Percentiles rank a stretch among this genome's conserved stretches.
Conservation (phyloP, 2,113 vertebrate species). For the Chaenocephalus aceratus region DNA sequence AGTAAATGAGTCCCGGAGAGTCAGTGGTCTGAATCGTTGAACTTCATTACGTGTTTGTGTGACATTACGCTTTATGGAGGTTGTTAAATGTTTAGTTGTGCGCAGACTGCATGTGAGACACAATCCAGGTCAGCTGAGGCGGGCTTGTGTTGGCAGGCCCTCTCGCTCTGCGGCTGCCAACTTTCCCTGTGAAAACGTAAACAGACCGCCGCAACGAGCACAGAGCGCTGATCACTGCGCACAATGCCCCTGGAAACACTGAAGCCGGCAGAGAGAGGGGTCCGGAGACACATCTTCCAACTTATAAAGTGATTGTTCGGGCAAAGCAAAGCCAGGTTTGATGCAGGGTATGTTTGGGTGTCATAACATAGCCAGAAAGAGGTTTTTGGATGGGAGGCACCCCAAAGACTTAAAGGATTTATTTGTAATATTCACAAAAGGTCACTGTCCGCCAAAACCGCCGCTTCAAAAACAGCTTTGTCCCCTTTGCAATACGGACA, state of each 20-base stretch:
- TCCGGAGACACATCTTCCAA: conserved; percentile 51
- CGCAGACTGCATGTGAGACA: conserved; percentile 48
- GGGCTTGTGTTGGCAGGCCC: conserved; percentile 66
- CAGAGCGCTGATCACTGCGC: conserved; percentile 57
- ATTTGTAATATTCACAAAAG: too few relatives aligned
- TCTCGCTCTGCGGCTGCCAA: conserved; percentile 59
- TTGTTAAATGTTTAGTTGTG: conserved; percentile 64
- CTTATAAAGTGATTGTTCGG: conserved; percentile 54
- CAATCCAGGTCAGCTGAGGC: conserved; percentile 70
- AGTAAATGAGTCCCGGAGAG: conserved; percentile 41
- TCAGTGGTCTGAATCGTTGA: conserved; percentile 52
- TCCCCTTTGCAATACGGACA: too few relatives aligned
- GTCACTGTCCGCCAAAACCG: too few relatives aligned
- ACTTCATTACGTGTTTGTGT: conserved; percentile 37
- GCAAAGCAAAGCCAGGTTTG: conserved; percentile 20
- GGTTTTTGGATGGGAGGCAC: conserved; percentile 20
- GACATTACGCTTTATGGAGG: conserved; percentile 63
- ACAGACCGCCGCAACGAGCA: conserved; percentile 67
- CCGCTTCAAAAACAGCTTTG: too few relatives aligned
- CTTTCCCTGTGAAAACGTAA: conserved; percentile 71
- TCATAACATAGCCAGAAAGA: conserved; percentile 8
- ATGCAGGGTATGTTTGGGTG: conserved; percentile 52
- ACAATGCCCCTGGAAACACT: conserved; percentile 68
- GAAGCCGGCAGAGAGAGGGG: conserved; percentile 55
- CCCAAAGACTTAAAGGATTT: too few relatives aligned